Base-by-base conservation (phyloP, 2,113 vertebrate genomes). In the Jaculus jaculus region DNA sequence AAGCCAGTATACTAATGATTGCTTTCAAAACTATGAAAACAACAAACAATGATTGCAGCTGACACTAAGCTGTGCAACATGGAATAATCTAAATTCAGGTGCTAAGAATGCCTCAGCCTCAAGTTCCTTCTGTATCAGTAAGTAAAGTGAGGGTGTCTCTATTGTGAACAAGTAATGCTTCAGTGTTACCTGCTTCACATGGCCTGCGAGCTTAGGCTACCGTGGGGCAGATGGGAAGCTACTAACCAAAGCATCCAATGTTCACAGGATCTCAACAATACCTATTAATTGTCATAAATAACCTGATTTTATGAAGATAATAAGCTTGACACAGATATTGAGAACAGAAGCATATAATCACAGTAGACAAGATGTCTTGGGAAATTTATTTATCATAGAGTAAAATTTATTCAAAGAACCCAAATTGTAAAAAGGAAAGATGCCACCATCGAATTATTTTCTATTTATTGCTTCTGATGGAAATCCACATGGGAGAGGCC, bases 361-460 rank as follows among this genome's bases (percentile, higher is more conserved):
- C 26, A 97, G 39, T 34, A 42, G 47, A 80, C 34, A 66, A 93
- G 79, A 92, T 75, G 51, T 1, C 5, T 78, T 24, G 68, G 58
- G 54, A 34, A 69, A 85, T 87, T 95, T 65, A 26, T 91, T 21
- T n/a, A 7, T 96, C 63, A 87, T 71, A 54, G 78, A 91, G 47
- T 68, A 88, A 66, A 97, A 96, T 91, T 90, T 79, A 79, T 94
- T 42, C 11, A 63, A 88, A 94, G 26, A 95, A 96, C 47, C 42
- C 51, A 84, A 83, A 32, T 15, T 39, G 18, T 11, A 83, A 20
- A 86, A 94, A 92, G 51, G 0, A 92, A 37, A 96, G 54, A 7
- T 54, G 79, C n/a, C 87, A 85, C 4, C 85, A 30, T 60, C 89
- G n/a, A 68, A 80, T 65, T 63, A 32, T 16, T 91, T 75, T 39